Evolutionary conservation across 2,113 vertebrate species (phyloP).

Genomic region (Candoia aspera): DNA sequence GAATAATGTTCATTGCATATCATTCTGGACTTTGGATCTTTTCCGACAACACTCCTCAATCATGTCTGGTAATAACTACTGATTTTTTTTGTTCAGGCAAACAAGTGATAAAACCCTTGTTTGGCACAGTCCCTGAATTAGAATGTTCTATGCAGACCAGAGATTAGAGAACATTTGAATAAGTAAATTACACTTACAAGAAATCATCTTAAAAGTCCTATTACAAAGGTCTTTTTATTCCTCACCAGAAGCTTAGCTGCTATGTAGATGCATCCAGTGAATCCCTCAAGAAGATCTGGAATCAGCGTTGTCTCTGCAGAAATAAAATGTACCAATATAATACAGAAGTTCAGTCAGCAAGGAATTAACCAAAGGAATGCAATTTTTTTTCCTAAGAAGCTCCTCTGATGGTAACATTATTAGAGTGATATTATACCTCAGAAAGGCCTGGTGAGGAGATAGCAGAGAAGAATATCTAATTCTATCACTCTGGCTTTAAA

Average conservation of each 20-base stretch:
- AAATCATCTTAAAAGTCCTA: neutral
- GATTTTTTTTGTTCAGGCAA: conserved; percentile 48
- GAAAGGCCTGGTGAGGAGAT: neutral
- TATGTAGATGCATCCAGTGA: neutral
- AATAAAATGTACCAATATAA: neutral
- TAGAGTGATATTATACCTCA: neutral
- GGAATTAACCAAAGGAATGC: neutral
- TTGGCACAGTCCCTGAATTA: neutral
- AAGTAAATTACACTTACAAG: conserved; percentile 35
- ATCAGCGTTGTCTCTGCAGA: neutral
- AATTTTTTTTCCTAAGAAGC: neutral
- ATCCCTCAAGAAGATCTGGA: neutral
- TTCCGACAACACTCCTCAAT: conserved; percentile 38
- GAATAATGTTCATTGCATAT: conserved; percentile 67
- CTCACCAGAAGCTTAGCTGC: neutral
- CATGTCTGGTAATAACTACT: conserved; percentile 47
- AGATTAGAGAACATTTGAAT: conserved; percentile 44
- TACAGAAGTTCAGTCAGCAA: neutral
- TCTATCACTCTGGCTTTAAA: neutral
- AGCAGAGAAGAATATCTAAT: neutral
- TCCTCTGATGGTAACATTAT: neutral
- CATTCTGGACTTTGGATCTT: conserved; percentile 66
- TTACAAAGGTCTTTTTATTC: conserved; percentile 3
- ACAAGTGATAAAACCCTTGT: conserved; percentile 50
- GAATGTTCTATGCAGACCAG: neutral